Base-by-base conservation (phyloP, 2,113 vertebrate species). In the Garra rufa region DNA sequence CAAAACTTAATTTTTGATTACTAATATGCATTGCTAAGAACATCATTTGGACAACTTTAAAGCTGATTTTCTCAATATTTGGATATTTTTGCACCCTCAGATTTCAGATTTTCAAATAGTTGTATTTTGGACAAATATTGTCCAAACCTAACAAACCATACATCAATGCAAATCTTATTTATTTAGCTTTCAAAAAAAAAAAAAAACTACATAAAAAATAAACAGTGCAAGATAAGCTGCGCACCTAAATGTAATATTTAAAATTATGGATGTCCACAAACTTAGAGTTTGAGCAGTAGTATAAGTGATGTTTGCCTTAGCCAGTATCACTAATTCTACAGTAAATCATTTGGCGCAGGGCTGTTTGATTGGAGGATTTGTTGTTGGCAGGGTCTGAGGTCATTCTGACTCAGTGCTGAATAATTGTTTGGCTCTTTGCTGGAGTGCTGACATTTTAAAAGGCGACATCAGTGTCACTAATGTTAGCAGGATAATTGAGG, bases 381-480 rank as follows among this genome's bases (percentile, higher is more conserved):
- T 41, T 79, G 41, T 17, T 43, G 76, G 38, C 55, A 4, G 34
- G 52, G 57, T 67, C 61, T 80, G 24, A 80, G 77, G 77, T 80
- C 77, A 30, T 65, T 65, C 46, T 80, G 59, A 80, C 10, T 80
- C 77, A 1, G 41, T 30, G 26, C 3, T 82, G 46, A 63, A 41
- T 65, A 43, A 57, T 44, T 13, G 17, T 75, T 63, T 57, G 61
- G 46, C 46, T 57, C 55, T 59, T 28, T 69, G 34, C 26, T 80
- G 8, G 59, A 80, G 34, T 0, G 74, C 17, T 87, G 86, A 76
- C 82, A 81, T 87, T 87, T n/a, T 81, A 57, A 78, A 76, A 83
- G 41, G 67, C 15, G 77, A 81, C 69, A 76, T 84, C 71, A 34
- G 46, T 76, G 48, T 81, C 63, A 80, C 59, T 80, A 83, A 84